These are phyloP conservation scores for Pseudomyrmex gracilis DNA, from an alignment of 1,140 invertebrate genomes.

Conservation along the genomic window DNA sequence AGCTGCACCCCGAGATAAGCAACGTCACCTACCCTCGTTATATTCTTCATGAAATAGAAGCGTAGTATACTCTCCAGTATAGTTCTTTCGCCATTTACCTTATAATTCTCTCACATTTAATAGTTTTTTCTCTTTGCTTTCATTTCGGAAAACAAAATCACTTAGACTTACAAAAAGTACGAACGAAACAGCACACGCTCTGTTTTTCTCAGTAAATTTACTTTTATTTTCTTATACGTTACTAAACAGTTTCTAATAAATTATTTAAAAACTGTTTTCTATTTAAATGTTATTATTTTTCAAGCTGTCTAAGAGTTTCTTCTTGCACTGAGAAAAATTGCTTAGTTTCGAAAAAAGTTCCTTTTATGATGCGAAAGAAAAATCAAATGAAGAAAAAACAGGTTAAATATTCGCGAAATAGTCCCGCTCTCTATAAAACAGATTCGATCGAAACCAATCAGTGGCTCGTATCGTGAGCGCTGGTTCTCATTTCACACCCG, in stretches of 20 bases:
- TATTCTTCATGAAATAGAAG: conserved; percentile 31
- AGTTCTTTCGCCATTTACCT: conserved; percentile 10
- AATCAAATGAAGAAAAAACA: conserved; percentile 36
- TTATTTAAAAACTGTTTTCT: too few relatives aligned
- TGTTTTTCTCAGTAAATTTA: too few relatives aligned
- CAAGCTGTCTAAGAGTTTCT: not conserved
- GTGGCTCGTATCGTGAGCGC: conserved; percentile 33
- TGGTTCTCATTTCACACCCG: conserved; percentile 78
- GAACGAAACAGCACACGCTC: too few relatives aligned
- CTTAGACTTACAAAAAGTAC: too few relatives aligned
- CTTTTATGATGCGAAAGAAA: not conserved
- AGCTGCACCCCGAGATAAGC: conserved; percentile 79
- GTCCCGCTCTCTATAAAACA: conserved; percentile 66
- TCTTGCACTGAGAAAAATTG: too few relatives aligned
- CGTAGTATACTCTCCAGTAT: not conserved
- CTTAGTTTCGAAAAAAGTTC: not conserved
- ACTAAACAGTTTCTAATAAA: too few relatives aligned
- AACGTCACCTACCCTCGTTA: conserved; percentile 47
- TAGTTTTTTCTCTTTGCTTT: not conserved
- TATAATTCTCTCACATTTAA: not conserved
- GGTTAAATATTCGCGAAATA: conserved; percentile 23
- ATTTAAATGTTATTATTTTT: too few relatives aligned
- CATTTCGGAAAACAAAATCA: too few relatives aligned
- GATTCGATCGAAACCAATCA: conserved; percentile 73
- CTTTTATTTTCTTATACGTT: too few relatives aligned